Conservation (phyloP, 2,888 invertebrate genomes). For the Athripsodes cinereus region DNA sequence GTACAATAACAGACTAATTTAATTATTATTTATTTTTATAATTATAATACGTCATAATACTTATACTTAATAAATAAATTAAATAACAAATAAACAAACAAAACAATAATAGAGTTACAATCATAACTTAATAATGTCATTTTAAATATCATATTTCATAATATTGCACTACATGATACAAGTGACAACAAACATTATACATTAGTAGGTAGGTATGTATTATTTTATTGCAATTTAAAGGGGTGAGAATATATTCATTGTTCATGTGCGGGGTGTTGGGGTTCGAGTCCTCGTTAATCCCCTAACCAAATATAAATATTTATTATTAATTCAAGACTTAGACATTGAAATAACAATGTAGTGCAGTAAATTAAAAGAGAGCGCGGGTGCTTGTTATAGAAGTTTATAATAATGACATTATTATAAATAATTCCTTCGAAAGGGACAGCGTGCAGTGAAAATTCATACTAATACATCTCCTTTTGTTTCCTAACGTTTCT, state of each 20-base stretch:
- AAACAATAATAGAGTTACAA: background rate
- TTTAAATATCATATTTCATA: conserved; percentile 15
- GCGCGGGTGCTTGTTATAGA: background rate
- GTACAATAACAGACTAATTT: too few species aligned
- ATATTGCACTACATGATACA: background rate
- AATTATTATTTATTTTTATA: too few species aligned
- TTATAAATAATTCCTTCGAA: background rate
- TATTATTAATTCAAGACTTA: conserved; percentile 23
- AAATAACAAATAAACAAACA: too few species aligned
- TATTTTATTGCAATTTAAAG: background rate
- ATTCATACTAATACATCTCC: too few species aligned
- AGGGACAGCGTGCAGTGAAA: background rate
- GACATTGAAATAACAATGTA: conserved; percentile 4
- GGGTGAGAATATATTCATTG: conserved; percentile 6
- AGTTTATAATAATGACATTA: background rate
- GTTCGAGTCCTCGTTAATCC: conserved; percentile 12
- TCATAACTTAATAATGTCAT: conserved; percentile 14
- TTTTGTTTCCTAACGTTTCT: too few species aligned
- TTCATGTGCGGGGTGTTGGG: background rate
- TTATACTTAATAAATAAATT: too few species aligned
- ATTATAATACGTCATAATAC: too few species aligned
- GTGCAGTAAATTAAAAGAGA: conserved; percentile 11
- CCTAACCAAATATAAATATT: conserved; percentile 25
- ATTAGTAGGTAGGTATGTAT: too few species aligned
- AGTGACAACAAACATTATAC: conserved; percentile 7